A percentile compares a stretch with the other conserved stretches of the same genome.
Conservation (phyloP, 2,797 vertebrate species). For the Rhinophrynus dorsalis region DNA sequence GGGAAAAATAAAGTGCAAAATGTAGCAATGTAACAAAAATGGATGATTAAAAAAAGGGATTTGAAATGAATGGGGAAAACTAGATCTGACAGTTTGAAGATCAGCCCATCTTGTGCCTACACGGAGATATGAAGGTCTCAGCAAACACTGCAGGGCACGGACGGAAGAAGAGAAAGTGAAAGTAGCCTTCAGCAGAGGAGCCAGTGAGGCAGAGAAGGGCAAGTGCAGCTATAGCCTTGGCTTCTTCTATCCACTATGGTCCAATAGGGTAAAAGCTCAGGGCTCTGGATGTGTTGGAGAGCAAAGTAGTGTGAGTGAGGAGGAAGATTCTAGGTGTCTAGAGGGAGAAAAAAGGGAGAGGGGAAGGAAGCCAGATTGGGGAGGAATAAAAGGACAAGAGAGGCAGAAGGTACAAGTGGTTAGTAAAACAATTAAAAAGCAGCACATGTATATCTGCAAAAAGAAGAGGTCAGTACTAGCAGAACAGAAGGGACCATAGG, state of each 20-base stretch:
- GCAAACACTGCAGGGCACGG: slow-evolving; percentile 65
- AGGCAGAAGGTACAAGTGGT: slow-evolving; percentile 64
- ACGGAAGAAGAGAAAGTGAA: slow-evolving; percentile 36
- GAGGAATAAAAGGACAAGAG: slow-evolving; percentile 54
- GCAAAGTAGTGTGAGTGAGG: slow-evolving; percentile 66
- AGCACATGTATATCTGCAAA: slow-evolving; percentile 46
- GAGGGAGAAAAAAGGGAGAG: slow-evolving; percentile 68
- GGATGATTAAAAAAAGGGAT: no score
- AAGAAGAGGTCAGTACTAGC: neutral
- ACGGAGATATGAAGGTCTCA: slow-evolving; percentile 61
- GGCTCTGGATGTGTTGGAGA: slow-evolving; percentile 71
- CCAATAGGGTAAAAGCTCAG: slow-evolving; percentile 68
- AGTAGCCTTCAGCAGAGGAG: slow-evolving; percentile 61
- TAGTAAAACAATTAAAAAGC: slow-evolving; percentile 65
- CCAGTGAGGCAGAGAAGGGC: no score
- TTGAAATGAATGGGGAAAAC: no score
- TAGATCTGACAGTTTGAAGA: neutral
- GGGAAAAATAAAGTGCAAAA: neutral
- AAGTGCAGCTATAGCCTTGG: slow-evolving; percentile 63
- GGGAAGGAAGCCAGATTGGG: slow-evolving; percentile 50
- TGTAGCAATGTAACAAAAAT: neutral
- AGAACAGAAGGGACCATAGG: no score
- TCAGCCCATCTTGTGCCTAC: slow-evolving; percentile 55
- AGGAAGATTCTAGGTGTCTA: slow-evolving; percentile 73
- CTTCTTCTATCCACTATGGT: slow-evolving; percentile 67